Conservation (phyloP, 2,797 vertebrate genomes). For the Enteromius paludinosus region DNA sequence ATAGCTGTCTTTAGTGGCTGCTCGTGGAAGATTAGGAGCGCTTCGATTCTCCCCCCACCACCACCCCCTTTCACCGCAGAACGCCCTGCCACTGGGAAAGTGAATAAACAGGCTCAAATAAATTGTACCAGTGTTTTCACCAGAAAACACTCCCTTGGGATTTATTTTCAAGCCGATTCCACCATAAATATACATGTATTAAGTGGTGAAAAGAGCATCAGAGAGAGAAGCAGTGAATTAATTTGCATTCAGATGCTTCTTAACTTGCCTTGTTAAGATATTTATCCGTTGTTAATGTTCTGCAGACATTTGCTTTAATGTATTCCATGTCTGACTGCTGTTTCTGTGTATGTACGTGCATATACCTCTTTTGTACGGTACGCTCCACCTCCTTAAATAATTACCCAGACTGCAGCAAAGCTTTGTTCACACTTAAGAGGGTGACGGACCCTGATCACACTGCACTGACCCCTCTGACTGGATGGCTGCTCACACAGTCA, state of each 20-base stretch:
- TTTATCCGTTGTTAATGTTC: constrained; percentile 85
- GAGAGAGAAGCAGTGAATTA: constrained; percentile 80
- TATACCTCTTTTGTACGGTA: constrained; percentile 55
- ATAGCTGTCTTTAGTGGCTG: constrained; percentile 79
- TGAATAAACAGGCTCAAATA: constrained; percentile 84
- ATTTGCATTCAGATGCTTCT: constrained; percentile 85
- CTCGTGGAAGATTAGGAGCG: constrained; percentile 80
- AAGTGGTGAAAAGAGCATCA: constrained; percentile 78
- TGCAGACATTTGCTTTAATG: constrained; percentile 82
- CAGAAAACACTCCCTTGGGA: constrained; percentile 82
- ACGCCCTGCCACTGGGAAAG: constrained; percentile 75
- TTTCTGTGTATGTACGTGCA: constrained; percentile 70
- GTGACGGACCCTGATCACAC: constrained; percentile 46
- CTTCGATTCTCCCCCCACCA: constrained; percentile 53
- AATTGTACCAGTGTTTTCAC: constrained; percentile 83
- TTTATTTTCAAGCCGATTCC: constrained; percentile 84
- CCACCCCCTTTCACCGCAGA: constrained; percentile 54
- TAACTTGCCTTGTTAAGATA: constrained; percentile 85
- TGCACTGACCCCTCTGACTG: constrained; percentile 44
- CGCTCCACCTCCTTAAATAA: constrained; percentile 52
- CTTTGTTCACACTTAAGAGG: constrained; percentile 53
- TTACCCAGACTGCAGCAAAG: constrained; percentile 37
- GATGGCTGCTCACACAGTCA: constrained; percentile 47
- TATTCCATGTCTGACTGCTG: constrained; percentile 70
- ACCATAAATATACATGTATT: constrained; percentile 87